Conservation (phyloP, 92 coral and sea anemone species). For the Parazoanthus darwini region DNA sequence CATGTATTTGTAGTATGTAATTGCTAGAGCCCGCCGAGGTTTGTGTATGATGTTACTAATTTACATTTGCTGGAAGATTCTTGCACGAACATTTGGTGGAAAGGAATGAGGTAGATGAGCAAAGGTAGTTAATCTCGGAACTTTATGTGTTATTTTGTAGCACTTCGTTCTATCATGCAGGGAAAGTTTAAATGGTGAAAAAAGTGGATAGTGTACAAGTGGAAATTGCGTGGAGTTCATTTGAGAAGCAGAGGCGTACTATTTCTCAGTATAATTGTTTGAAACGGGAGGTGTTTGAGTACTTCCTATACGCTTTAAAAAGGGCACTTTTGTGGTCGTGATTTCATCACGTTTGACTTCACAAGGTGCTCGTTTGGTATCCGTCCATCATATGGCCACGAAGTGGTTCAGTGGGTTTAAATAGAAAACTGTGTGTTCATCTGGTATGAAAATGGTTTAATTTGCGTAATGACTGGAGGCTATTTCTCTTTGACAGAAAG, state of each 20-base stretch:
- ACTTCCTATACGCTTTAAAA: slow-evolving; percentile 28
- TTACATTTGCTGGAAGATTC: slow-evolving; percentile 31
- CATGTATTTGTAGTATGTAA: slow-evolving; percentile 21
- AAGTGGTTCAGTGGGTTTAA: slow-evolving; percentile 1
- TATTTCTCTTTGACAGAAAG: slow-evolving; percentile 14
- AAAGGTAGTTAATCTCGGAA: not conserved
- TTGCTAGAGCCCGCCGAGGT: not conserved
- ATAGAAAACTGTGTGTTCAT: not conserved
- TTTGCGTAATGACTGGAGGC: slow-evolving; percentile 12
- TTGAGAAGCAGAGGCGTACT: not conserved
- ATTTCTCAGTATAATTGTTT: slow-evolving; percentile 7
- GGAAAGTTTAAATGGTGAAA: not conserved
- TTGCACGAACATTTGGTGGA: slow-evolving; percentile 41
- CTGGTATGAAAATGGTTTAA: slow-evolving; percentile 3
- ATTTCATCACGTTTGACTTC: slow-evolving; percentile 25
- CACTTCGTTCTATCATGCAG: not conserved
- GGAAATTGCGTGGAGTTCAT: slow-evolving; percentile 30
- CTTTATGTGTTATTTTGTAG: not conserved
- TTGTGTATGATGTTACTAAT: slow-evolving; percentile 24
- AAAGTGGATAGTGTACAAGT: not conserved
- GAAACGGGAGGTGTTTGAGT: slow-evolving; percentile 39
- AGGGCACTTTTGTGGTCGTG: slow-evolving; percentile 31
- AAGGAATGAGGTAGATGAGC: slow-evolving; percentile 16
- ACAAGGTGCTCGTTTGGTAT: not conserved
- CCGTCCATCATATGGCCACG: not conserved